A percentile compares a stretch with the other conserved stretches of the same genome.
These are phyloP conservation scores for Aphis gossypii DNA, from an alignment of 1,140 invertebrate genomes.

Conservation along the genomic window DNA sequence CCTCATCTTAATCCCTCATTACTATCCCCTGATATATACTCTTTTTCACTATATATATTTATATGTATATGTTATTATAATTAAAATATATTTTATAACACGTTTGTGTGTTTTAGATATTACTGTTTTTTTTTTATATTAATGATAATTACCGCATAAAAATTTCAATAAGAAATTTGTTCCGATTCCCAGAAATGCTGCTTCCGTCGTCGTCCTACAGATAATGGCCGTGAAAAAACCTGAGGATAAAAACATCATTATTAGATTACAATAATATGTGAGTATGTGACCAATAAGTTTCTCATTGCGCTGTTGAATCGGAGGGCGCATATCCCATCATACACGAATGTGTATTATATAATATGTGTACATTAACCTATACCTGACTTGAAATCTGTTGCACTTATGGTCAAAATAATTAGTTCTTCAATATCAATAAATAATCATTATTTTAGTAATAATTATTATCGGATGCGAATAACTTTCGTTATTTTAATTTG, in stretches of 20 bases:
- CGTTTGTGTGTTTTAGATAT: neutral
- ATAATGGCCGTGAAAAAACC: conserved; percentile 55
- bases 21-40: no score
- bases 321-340: neutral
- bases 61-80: neutral
- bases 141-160: conserved; percentile 58
- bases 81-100: neutral
- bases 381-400: no score
- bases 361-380: no score
- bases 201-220: conserved; percentile 53
- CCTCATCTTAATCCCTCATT: no score
- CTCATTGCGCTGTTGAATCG: neutral
- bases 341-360: no score
- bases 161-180: conserved; percentile 59
- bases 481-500: no score
- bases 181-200: conserved; percentile 58
- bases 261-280: neutral
- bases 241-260: neutral
- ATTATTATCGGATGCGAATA: no score
- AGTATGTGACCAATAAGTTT: neutral
- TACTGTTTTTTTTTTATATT: neutral
- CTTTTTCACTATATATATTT: no score
- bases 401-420: no score
- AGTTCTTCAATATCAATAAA: no score
- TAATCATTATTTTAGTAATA: no score